phyloP scores from a whole-genome alignment of 2,113 vertebrate species.

The Dipodomys spectabilis region DNA sequence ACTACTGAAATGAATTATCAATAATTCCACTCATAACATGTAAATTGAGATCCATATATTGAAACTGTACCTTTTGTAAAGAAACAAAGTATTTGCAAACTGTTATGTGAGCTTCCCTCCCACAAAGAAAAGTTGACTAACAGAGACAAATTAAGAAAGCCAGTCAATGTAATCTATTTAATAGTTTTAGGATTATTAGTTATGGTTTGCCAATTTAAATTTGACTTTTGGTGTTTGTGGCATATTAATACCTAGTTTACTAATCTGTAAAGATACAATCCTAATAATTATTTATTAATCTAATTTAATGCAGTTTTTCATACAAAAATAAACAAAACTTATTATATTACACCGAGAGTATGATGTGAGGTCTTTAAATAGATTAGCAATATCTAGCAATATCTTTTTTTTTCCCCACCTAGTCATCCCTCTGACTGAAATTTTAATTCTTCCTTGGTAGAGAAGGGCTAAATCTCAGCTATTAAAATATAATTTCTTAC shows the following conservation, averaged over 20 bases:
- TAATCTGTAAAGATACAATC: neutral
- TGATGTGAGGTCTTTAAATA: neutral
- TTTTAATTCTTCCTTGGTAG: neutral
- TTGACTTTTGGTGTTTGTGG: neutral
- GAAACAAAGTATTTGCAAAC: neutral
- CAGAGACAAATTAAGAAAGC: neutral
- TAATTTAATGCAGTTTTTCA: neutral
- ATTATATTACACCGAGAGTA: neutral
- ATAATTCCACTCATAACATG: neutral
- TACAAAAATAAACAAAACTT: neutral
- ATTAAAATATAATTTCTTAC: neutral
- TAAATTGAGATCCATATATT: neutral
- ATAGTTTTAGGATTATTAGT: neutral
- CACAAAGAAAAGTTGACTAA: neutral
- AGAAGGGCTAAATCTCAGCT: neutral
- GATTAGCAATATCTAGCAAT: neutral
- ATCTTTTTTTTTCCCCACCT: neutral
- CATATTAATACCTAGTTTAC: neutral
- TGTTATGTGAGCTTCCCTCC: neutral
- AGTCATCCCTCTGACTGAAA: neutral
- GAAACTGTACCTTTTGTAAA: neutral
- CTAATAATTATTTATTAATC: neutral
- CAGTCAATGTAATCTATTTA: neutral
- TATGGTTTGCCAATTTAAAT: neutral
- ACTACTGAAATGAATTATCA: neutral